phyloP scores from a whole-genome alignment of 2,113 vertebrate species.

The Hemiprocne comata region DNA sequence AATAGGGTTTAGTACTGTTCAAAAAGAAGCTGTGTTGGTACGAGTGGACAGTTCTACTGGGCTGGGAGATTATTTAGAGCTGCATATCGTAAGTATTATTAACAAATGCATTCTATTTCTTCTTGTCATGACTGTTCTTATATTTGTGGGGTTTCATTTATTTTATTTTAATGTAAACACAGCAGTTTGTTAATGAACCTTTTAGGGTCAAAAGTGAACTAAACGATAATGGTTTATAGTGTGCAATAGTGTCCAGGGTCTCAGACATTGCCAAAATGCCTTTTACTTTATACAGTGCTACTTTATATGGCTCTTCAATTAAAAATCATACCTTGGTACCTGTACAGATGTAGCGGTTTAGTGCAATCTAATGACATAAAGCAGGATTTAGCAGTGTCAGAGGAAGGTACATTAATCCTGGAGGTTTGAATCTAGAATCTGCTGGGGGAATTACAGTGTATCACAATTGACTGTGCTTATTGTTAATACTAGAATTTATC shows the following conservation, averaged over 20 bases:
- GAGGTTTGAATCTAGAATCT: slow-evolving; percentile 27
- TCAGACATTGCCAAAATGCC: background rate
- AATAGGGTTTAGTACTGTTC: slow-evolving; percentile 96
- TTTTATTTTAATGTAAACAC: background rate
- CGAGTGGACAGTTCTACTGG: slow-evolving; percentile 97
- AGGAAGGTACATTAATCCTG: background rate
- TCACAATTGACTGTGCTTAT: background rate
- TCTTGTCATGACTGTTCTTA: background rate
- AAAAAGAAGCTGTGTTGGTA: slow-evolving; percentile 94
- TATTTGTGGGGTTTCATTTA: background rate
- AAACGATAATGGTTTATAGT: background rate
- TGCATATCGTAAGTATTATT: slow-evolving; percentile 95
- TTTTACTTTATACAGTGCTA: background rate
- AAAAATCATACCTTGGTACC: background rate
- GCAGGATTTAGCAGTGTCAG: background rate
- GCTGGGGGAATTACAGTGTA: slow-evolving; percentile 12
- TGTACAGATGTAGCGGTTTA: background rate
- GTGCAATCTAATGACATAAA: background rate
- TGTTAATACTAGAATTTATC: slow-evolving; percentile 22
- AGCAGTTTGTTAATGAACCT: background rate
- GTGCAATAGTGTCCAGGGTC: background rate
- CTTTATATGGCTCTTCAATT: background rate
- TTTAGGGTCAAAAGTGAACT: background rate
- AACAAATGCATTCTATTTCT: background rate
- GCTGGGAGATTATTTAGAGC: slow-evolving; percentile 96